A percentile compares a stretch with the other conserved stretches of the same genome.
phyloP scores from a whole-genome alignment of 2,797 vertebrate genomes.

The Urocyon cinereoargenteus region DNA sequence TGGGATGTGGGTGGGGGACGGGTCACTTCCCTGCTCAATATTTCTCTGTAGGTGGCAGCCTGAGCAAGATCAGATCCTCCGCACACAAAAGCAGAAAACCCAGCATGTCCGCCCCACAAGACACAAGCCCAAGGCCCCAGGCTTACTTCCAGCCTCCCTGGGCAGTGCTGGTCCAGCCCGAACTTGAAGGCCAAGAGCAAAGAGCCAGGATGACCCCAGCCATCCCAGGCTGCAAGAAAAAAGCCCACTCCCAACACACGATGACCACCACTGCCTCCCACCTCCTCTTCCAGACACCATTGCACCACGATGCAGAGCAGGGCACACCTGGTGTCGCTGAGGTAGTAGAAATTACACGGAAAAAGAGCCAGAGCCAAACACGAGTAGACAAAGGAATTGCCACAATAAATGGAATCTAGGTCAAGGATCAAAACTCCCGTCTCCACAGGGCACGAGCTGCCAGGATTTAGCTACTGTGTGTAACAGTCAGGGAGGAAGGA shows the following conservation, averaged over 20 bases:
- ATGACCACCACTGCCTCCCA: neutral
- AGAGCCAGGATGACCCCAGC: neutral
- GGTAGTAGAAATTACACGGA: neutral
- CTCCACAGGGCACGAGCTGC: too few relatives aligned
- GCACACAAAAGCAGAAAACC: neutral
- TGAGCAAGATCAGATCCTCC: neutral
- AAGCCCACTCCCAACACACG: neutral
- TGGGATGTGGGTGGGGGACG: rapidly evolving
- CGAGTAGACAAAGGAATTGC: neutral
- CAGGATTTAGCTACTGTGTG: neutral
- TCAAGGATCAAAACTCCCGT: neutral
- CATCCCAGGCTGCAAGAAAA: neutral
- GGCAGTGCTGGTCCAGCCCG: neutral
- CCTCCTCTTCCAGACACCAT: neutral
- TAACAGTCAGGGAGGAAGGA: neutral
- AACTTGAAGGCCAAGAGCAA: neutral
- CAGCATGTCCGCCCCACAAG: neutral
- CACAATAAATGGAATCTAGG: neutral
- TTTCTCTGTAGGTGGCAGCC: neutral
- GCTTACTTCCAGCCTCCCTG: rapidly evolving
- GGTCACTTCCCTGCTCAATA: neutral
- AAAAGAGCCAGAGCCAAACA: neutral
- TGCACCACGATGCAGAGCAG: neutral
- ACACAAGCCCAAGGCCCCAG: neutral
- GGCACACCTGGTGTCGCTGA: neutral